Base-by-base conservation (phyloP, 2,797 vertebrate species). In the Sebastes paucispinis region DNA sequence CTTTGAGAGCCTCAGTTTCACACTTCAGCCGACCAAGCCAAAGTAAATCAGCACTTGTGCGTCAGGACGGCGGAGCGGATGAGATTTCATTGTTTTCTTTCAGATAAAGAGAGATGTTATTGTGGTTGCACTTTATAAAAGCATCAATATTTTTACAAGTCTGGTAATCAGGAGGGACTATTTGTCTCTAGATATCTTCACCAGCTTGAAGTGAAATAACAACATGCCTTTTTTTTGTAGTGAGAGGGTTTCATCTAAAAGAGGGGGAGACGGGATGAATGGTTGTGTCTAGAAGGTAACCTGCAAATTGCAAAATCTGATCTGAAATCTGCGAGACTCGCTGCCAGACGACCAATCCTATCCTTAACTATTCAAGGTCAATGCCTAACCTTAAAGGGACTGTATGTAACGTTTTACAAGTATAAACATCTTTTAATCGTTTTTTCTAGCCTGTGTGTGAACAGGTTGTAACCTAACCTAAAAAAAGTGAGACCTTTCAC, bases 1-100 rank as follows among this genome's bases (percentile, higher is more conserved):
- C 27, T 69, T 36, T 36, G 12, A 47, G 29, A 65, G 36, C 27
- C 50, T 69, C 27, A 24, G 27, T 57, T n/a, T 25, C 8, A 60
- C 32, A 43, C 29, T 3, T n/a, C 2, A 58, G 6, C 24, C 36
- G 64, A 22, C 16, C 18, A 76, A 75, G 57, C 62, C 31, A 65
- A 80, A 66, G 43, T 6, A 62, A 29, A 59, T n/a, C 13, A 20
- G 1, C 36, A 27, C 25, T 20, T 59, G 25, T 52, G 25, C n/a
- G 5, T 60, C 69, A 55, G 5, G 12, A 57, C 2, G 29, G 29
- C 59, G 2, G 31, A 66, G 54, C 13, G 0, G 60, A 69, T 24
- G 25, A 83, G 50, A 71, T 67, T 72, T 75, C 39, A 78, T 16
- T 78, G 70, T 72, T 72, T 78, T 83, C 22, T n/a, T 68, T 67